Base-by-base conservation (phyloP, 92 coral and sea anemone species). In the Montipora capitata region DNA sequence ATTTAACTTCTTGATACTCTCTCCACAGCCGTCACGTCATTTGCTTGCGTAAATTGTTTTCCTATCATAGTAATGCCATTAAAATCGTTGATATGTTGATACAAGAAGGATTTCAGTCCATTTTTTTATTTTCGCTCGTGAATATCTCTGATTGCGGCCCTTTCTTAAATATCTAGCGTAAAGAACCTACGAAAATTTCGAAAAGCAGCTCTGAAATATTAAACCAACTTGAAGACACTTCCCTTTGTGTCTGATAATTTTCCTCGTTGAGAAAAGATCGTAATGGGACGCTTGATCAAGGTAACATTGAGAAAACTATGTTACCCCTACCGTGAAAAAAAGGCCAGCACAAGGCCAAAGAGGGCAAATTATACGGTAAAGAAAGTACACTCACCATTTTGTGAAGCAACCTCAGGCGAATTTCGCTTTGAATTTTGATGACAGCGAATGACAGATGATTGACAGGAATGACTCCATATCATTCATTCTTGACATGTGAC, bases 401-500 rank as follows among this genome's bases (percentile, higher is more conserved):
- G 84, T 49, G 63, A 45, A 18, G 38, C 45, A 68, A 65, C 84
- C 74, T 79, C 74, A 45, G 84, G 74, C 84, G 20, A 79, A 14
- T 79, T 54, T 65, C 72, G 20, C 40, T 48, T 20, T 44, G 62
- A 79, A 65, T 65, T 79, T 79, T 79, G 71, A 79, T 65, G 84
- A 64, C 74, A 51, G 7, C 13, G 15, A 39, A 14, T 64, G 73
- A 79, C 84, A 79, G 57, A 16, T 48, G 74, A 79, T 79, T 79
- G 84, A 79, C 84, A 65, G 27, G 40, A 12, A 14, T n/a, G 65
- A 27, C 62, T 65, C 67, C 51, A 39, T 65, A 43, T 65, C 54
- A 63, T 79, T 65, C 41, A 44, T 44, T 40, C 12, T 40, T 27
- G 84, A 79, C 84, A 64, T 66, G 39, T 64, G 84, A 27, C 84